These are phyloP conservation scores for Alligator sinensis DNA, from an alignment of 2,113 vertebrate species.

Conservation along the genomic window DNA sequence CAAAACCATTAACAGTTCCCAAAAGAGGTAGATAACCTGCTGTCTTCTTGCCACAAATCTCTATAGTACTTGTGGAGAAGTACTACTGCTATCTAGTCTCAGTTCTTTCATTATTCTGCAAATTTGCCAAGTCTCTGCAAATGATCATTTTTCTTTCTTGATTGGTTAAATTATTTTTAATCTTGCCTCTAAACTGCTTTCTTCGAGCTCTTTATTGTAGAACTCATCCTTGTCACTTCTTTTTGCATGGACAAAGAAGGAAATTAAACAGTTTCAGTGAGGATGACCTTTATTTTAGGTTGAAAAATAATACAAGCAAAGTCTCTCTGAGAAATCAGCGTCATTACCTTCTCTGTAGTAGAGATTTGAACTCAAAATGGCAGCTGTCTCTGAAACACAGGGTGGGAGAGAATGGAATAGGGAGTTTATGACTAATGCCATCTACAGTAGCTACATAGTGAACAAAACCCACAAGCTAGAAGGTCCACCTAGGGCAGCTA, in stretches of 20 bases:
- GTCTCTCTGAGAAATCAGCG: neutral
- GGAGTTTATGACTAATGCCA: too few relatives aligned
- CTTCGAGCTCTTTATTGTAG: neutral
- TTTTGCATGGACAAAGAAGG: neutral
- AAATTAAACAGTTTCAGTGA: neutral
- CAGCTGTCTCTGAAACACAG: neutral
- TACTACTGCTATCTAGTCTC: neutral
- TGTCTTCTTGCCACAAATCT: neutral
- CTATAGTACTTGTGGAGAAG: neutral
- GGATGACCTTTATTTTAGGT: neutral
- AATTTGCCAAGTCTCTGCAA: neutral
- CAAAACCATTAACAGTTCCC: neutral
- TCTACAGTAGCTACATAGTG: too few relatives aligned
- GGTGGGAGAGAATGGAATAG: too few relatives aligned
- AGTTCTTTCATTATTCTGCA: neutral
- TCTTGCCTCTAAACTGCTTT: neutral
- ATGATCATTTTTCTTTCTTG: fast-evolving
- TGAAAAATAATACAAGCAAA: neutral
- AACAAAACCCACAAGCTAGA: too few relatives aligned
- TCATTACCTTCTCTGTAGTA: neutral
- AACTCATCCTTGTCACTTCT: neutral
- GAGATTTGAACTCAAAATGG: neutral
- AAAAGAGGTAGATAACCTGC: neutral
- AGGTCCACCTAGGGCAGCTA: too few relatives aligned
- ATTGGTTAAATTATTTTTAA: neutral